Base-by-base conservation (phyloP, 2,888 invertebrate species). In the Lobophora halterata region DNA sequence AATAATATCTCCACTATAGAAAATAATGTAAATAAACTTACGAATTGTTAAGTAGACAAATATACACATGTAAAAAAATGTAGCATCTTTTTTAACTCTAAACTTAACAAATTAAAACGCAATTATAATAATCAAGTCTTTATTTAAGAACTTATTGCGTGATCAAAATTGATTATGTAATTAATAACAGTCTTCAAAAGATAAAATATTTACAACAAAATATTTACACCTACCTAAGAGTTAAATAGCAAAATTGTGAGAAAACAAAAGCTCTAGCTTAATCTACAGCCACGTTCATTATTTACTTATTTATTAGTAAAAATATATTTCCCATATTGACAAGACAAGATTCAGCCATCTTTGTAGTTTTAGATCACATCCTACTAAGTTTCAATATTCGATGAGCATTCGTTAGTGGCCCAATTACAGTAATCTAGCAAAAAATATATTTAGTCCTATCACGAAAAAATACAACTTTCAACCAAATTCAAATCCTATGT, bases 121-220 rank as follows among this genome's bases (percentile, higher is more conserved):
- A n/a, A n/a, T n/a, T n/a, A n/a, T n/a, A n/a, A n/a, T n/a, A n/a
- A n/a, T n/a, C 10, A 24, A 17, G 10, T 7, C 10, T 3, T 36
- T 17, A 21, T 30, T 43, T 20, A 33, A 50, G 42, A 40, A 46
- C 41, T 48, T 48, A 46, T 47, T 47, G 19, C 18, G 16, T 29
- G 13, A 39, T 18, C 24, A 21, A 36, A 38, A 39, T 39, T 39
- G 16, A 26, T 8, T 27, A 32, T n/a, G 30, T 35, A 36, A 39
- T 26, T n/a, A 47, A 36, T 27, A 45, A 48, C 51, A 51, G 53
- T 44, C 53, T 49, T 50, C 27, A 41, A 33, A 38, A 24, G 3
- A 29, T 28, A 18, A 28, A 33, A 43, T 49, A 49, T 38, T 32
- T 46, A 47, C 42, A 45, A 23, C 10, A 38, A 39, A 30, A 32